A percentile compares a stretch with the other conserved stretches of the same genome.
Evolutionary conservation across 2,888 invertebrate genomes (phyloP).

Genomic region (Dyspetes luteomarginatus): DNA sequence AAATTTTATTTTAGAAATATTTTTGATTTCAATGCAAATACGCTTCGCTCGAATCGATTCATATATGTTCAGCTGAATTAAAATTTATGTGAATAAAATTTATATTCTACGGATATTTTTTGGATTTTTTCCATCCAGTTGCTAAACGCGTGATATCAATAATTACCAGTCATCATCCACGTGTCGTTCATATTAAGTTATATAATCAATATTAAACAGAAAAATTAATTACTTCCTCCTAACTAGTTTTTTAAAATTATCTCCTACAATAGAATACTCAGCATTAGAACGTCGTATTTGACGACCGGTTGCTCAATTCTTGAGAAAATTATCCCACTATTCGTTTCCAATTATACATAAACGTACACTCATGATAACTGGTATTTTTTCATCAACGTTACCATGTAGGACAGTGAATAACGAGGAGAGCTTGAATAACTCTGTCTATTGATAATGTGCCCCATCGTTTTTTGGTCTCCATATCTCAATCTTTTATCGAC

Average conservation of each 20-base stretch:
- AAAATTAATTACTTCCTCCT: not conserved
- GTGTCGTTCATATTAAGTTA: not conserved
- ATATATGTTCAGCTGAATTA: too few species aligned
- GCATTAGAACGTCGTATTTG: constrained; percentile 2
- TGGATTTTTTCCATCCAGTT: too few species aligned
- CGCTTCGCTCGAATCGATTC: too few species aligned
- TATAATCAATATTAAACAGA: not conserved
- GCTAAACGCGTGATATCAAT: not conserved
- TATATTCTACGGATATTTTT: too few species aligned
- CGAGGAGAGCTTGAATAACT: not conserved
- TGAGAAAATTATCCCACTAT: constrained; percentile 31
- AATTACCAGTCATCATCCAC: not conserved
- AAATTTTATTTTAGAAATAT: too few species aligned
- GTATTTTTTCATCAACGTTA: constrained; percentile 20
- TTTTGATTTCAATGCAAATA: too few species aligned
- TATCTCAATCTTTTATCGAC: not conserved
- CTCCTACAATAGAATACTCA: constrained; percentile 17
- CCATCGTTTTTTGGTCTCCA: not conserved
- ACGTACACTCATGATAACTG: constrained; percentile 17
- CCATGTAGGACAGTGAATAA: constrained; percentile 2
- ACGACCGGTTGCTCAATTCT: constrained; percentile 35
- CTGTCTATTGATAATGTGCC: not conserved
- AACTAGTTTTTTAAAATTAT: constrained; percentile 36
- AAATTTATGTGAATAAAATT: too few species aligned
- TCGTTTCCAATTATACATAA: not conserved